These are phyloP conservation scores for rabbit (Oryctolagus cuniculus) DNA, from an alignment of 2,113 vertebrate species.

Conservation along the genomic window mOryCun1.1 NC_091433.1:52609501-52610000, in stretches of 20 bases:
- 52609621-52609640: neutral
- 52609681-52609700: neutral
- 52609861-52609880: neutral
- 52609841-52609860: neutral
- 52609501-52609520: neutral
- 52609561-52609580: neutral
- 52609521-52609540: neutral
- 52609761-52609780: neutral
- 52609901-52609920: neutral
- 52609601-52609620: neutral
- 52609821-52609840: neutral
- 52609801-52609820: neutral
- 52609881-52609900: neutral
- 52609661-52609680: neutral
- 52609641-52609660: neutral
- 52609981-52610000: too few species aligned
- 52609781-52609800: neutral
- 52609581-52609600: neutral
- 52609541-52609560: neutral
- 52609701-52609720: neutral
- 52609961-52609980: too few species aligned
- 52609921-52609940: too few species aligned
- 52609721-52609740: neutral
- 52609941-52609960: too few species aligned
- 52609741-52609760: neutral